Percentiles rank a stretch among this genome's conserved stretches.
Evolutionary conservation across 2,113 vertebrate genomes (phyloP).

Genomic region (Hyperoodon ampullatus): DNA sequence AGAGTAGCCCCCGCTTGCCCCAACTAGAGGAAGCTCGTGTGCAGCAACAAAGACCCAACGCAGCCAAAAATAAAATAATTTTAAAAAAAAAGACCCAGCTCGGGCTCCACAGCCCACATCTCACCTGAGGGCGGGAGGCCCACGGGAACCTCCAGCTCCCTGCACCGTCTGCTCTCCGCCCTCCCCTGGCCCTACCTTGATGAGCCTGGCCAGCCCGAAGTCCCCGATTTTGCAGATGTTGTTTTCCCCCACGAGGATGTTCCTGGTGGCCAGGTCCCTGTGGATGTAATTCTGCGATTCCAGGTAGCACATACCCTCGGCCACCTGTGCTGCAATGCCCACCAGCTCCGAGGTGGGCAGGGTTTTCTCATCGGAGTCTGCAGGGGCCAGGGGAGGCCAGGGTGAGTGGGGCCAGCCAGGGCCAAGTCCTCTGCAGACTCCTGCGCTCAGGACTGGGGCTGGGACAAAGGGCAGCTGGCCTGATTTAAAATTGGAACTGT

Average conservation of each 20-base stretch:
- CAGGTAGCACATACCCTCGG: conserved; percentile 90
- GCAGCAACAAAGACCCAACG: no score
- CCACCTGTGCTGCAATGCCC: conserved; percentile 88
- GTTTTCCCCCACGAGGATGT: conserved; percentile 89
- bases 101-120: background rate
- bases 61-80: no score
- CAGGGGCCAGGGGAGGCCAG: background rate
- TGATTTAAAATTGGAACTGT: background rate
- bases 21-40: no score
- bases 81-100: background rate
- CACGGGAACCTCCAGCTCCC: fast-evolving
- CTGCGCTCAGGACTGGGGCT: background rate
- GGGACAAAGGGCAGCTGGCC: background rate
- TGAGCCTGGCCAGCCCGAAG: conserved; percentile 90
- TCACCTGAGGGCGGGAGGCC: background rate
- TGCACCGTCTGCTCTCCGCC: background rate
- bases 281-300: conserved; percentile 90
- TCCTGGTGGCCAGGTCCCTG: conserved; percentile 91
- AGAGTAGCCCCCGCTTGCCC: no score
- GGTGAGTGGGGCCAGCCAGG: background rate
- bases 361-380: conserved; percentile 82
- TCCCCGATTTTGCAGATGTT: conserved; percentile 92
- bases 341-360: conserved; percentile 78
- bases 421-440: background rate
- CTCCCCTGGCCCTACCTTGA: conserved; percentile 83